Conservation (phyloP, 1,140 invertebrate genomes). For the Sarcophaga bullata region DNA sequence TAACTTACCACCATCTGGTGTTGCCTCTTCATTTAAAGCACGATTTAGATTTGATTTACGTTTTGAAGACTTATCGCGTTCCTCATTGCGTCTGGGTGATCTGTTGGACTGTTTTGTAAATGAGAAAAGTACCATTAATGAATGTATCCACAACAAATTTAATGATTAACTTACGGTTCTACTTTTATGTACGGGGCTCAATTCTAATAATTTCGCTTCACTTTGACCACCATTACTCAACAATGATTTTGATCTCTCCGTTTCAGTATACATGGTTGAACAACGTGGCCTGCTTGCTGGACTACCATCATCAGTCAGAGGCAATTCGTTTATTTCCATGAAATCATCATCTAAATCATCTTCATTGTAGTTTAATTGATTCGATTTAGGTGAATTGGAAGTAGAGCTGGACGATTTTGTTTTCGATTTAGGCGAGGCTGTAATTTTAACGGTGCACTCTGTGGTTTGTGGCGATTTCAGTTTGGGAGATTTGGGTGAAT, state of each 20-base stretch:
- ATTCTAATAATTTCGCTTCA: slow-evolving; percentile 49
- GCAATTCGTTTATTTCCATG: slow-evolving; percentile 32
- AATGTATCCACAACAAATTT: background rate
- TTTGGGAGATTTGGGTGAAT: slow-evolving; percentile 19
- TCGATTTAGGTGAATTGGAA: background rate
- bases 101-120: background rate
- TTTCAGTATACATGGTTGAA: slow-evolving; percentile 52
- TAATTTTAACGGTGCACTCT: slow-evolving; percentile 44
- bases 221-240: slow-evolving; percentile 31
- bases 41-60: slow-evolving; percentile 75
- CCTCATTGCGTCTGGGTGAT: slow-evolving; percentile 55
- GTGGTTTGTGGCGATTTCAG: background rate
- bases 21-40: slow-evolving; percentile 70
- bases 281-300: slow-evolving; percentile 50
- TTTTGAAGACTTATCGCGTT: slow-evolving; percentile 74
- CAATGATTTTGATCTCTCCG: slow-evolving; percentile 39
- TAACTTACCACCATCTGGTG: slow-evolving; percentile 64
- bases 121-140: background rate
- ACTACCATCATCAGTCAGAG: background rate
- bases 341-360: slow-evolving; percentile 41
- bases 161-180: slow-evolving; percentile 54
- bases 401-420: slow-evolving; percentile 41
- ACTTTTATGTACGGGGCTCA: slow-evolving; percentile 58
- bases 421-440: slow-evolving; percentile 36
- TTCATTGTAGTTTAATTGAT: background rate